phyloP scores from a whole-genome alignment of 2,888 invertebrate species.

The Macrophya annulata region DNA sequence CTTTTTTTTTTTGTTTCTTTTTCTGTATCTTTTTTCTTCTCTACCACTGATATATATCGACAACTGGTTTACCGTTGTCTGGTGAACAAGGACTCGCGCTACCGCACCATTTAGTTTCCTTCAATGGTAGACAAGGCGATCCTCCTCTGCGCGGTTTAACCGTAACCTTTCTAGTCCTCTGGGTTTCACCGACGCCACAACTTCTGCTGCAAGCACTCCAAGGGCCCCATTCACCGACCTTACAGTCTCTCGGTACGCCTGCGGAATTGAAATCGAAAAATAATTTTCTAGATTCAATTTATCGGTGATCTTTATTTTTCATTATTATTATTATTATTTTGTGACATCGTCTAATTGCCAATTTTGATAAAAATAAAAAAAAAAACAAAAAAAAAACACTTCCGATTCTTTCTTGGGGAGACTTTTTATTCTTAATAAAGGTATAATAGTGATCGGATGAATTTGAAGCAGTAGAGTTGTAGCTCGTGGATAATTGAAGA shows the following conservation, averaged over 20 bases:
- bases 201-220: slow-evolving; percentile 94
- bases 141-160: slow-evolving; percentile 91
- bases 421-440: neutral
- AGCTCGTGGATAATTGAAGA: slow-evolving; percentile 23
- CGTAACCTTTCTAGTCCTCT: slow-evolving; percentile 89
- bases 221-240: slow-evolving; percentile 92
- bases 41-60: slow-evolving; percentile 71
- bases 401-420: neutral
- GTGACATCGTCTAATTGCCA: neutral
- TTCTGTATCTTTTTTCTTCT: slow-evolving; percentile 59
- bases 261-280: slow-evolving; percentile 64
- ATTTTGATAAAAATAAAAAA: too few species aligned
- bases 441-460: neutral
- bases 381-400: too few species aligned
- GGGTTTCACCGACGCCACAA: slow-evolving; percentile 94
- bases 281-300: neutral
- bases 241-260: slow-evolving; percentile 89
- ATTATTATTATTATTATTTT: neutral
- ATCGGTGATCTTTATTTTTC: neutral
- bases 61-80: slow-evolving; percentile 66
- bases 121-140: slow-evolving; percentile 90
- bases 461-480: slow-evolving; percentile 23
- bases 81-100: slow-evolving; percentile 86
- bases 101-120: slow-evolving; percentile 94
- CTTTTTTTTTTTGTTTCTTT: neutral